These are phyloP conservation scores for Sarcoramphus papa DNA, from an alignment of 2,797 vertebrate genomes.

Conservation along the genomic window DNA sequence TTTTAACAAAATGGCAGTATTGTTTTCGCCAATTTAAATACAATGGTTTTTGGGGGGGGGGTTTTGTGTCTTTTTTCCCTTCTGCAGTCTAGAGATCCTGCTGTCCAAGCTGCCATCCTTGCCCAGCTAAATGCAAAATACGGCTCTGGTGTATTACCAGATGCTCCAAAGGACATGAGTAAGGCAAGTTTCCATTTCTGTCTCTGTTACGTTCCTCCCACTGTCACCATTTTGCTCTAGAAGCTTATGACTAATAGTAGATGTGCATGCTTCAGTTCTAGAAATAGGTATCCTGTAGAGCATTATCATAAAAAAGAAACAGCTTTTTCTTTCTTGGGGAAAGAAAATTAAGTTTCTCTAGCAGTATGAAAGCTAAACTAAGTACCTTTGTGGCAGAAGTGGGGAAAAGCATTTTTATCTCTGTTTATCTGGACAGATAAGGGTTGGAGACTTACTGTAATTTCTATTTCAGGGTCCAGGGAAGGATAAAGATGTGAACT, in stretches of 20 bases:
- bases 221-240: not conserved
- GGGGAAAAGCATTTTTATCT: not conserved
- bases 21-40: not conserved
- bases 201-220: not conserved
- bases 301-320: not conserved
- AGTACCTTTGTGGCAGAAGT: not conserved
- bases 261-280: not conserved
- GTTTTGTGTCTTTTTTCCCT: not conserved
- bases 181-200: slow-evolving; percentile 74
- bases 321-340: not conserved
- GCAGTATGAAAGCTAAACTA: not conserved
- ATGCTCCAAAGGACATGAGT: slow-evolving; percentile 81
- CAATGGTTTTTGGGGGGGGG: not conserved
- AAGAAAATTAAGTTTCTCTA: not conserved
- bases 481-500: slow-evolving; percentile 90
- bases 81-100: slow-evolving; percentile 92
- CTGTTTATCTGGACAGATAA: not conserved
- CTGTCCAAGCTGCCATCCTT: slow-evolving; percentile 96
- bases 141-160: slow-evolving; percentile 85
- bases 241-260: not conserved
- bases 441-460: not conserved
- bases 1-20: not conserved
- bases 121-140: slow-evolving; percentile 98
- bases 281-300: not conserved
- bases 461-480: slow-evolving; percentile 76